Conservation (phyloP, 2,113 vertebrate species). For the Oplegnathus fasciatus region DNA sequence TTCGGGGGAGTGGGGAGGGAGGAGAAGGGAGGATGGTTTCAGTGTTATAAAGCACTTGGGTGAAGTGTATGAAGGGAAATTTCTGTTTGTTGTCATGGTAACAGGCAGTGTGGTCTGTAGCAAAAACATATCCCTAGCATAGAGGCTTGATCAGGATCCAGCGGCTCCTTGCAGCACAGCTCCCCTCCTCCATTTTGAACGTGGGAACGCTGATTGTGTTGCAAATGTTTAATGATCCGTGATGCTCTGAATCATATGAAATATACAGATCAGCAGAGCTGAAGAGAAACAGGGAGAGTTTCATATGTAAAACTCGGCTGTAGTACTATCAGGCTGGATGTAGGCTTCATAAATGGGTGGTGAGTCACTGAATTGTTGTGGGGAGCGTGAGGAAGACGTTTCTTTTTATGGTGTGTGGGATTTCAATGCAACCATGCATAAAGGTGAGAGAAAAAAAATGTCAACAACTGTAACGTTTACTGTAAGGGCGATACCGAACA, state of each 20-base stretch:
- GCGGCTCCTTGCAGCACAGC: constrained; percentile 58
- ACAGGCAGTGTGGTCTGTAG: constrained; percentile 84
- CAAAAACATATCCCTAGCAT: constrained; percentile 74
- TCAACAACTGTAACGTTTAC: constrained; percentile 40
- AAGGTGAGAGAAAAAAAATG: constrained; percentile 37
- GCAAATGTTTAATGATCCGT: constrained; percentile 63
- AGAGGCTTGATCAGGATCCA: constrained; percentile 73
- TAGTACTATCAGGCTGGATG: constrained; percentile 33
- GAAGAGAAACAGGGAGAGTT: constrained; percentile 12
- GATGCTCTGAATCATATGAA: constrained; percentile 43
- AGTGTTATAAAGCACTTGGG: constrained; percentile 75
- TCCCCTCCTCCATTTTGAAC: constrained; percentile 74
- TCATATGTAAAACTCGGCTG: constrained; percentile 11
- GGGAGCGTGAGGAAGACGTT: constrained; percentile 38
- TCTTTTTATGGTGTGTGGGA: constrained; percentile 37
- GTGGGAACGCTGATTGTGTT: constrained; percentile 49
- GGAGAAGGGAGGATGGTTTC: constrained; percentile 50
- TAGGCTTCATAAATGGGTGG: constrained; percentile 27
- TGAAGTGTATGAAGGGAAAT: constrained; percentile 81
- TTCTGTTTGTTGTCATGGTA: constrained; percentile 89
- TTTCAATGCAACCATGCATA: constrained; percentile 32
- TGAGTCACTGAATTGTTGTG: constrained; percentile 57
- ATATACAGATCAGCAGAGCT: constrained; percentile 47
- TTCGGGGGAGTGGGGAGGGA: constrained; percentile 30
- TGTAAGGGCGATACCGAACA: background rate